Base-by-base conservation (phyloP, 2,888 invertebrate species). In the Cinara cedri region DNA sequence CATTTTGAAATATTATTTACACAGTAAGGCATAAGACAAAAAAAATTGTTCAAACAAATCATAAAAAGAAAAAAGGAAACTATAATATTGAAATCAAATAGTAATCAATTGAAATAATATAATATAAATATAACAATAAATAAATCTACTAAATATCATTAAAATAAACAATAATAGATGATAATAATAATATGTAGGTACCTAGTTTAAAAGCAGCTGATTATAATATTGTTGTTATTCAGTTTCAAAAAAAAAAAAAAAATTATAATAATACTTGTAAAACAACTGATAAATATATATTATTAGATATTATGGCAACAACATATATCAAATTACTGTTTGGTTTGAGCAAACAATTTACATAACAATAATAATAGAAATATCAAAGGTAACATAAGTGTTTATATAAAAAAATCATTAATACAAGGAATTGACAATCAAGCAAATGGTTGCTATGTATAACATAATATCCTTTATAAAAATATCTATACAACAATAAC, bases 271-370 rank as follows among this genome's bases (percentile, higher is more conserved):
- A 55, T 13, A 21, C 10, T 19, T 55, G 4, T 51, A 26, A 24
- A 57, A 60, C 9, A 70, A 54, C n/a, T 13, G 34, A 34, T 34
- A 34, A 34, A 34, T 34, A 54, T 13, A 60, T 14, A 46, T 13
- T 13, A 44, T 46, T 57, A 57, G 19, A 26, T 34, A 72, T 60
- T 42, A 74, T 74, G 74, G 63, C 63, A 42, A 74, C 62, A 19
- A 63, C 42, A 51, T 54, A 63, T 42, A 8, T 49, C 34, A 16
- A 42, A 63, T 34, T 60, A 62, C 14, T 42, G 34, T 72, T 51
- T 46, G n/a, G 24, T 51, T 63, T 74, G 51, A 74, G 63, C 51
- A 63, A 74, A 74, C 62, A 74, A 54, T 54, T 51, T 51, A 49
- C 57, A 2, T 34, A 34, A 34, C 6, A 26, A 72, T 11, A 42